Base-by-base conservation (phyloP, 2,113 vertebrate species). In the Echinops telfairi region DNA sequence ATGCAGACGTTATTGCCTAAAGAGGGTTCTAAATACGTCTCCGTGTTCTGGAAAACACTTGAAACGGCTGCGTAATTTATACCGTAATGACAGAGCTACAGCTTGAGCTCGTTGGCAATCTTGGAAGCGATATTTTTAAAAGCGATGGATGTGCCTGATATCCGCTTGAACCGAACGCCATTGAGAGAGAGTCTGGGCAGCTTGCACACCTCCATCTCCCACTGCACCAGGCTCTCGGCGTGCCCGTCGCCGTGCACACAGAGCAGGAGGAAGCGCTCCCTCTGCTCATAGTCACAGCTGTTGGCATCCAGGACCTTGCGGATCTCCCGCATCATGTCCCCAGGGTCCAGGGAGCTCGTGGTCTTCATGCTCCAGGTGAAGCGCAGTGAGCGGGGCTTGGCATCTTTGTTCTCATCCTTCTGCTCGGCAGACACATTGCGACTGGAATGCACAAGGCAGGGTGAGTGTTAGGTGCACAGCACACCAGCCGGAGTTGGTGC, bases 281-380 rank as follows among this genome's bases (percentile, higher is more conserved):
- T 98, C 97, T 99, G 99, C 97, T 99, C 99, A 92, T 99, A 99
- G 98, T 99, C 99, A 98, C 99, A 99, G 98, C 98, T 99, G 98
- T 99, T 99, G 98, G 99, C 99, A 19, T 99, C 99, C 97, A 99
- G 98, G 97, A 99, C 99, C 95, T 99, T 99, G 95, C 99, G 98
- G 95, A 99, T 99, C 97, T 99, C 99, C 94, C 99, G 98, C 99
- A 99, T 99, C 99, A 99, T 99, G 93, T 99, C 99, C 14, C 97
- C 98, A 75, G 99, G 98, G 94, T 99, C 99, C 99, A 99, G 99
- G 98, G 99, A 99, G 97, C 99, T 99, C 95, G 99, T 99, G 97
- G 99, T 99, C 97, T 99, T 99, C 99, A 99, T 99, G 98, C 99
- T 99, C 99, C 99, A 99, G 95, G 99, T 99, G 97, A 99, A 99